Base-by-base conservation (phyloP, 92 coral and sea anemone species). In the Meandrina meandrites region DNA sequence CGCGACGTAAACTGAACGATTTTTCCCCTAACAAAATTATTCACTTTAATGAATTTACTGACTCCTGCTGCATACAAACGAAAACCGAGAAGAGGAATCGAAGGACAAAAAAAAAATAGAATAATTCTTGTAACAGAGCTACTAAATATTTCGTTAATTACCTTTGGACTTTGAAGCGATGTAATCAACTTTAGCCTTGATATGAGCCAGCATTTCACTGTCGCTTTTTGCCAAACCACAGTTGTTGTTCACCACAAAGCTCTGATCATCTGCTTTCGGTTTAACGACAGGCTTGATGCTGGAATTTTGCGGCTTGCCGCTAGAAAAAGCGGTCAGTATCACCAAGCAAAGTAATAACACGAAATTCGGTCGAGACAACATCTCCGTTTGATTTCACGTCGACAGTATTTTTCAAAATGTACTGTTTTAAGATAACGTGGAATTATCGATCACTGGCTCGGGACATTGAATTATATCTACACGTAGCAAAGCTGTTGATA, bases 211-310 rank as follows among this genome's bases (percentile, higher is more conserved):
- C 66, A 74, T 83, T 71, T 83, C 79, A 6, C 79, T 78, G 22
- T 83, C 56, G 51, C 32, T 14, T 50, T 73, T 54, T 21, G 51
- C 79, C 70, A 83, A 77, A 24, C 86, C 86, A 14, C 86, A 83
- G 42, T 83, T 83, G 79, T 83, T 83, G 79, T 83, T 83, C 21
- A 83, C 79, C 34, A 83, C 86, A 24, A 83, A 54, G 79, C 36
- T 83, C n/a, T 83, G 86, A 34, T 56, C 78, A 34, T 56, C 78
- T 22, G 37, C 36, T 24, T 71, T 36, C 14, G 18, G 5, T 14
- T 68, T 47, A 1, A 31, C 40, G 50, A 6, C 35, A 4, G 77
- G 86, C 30, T 32, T 31, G 35, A 2, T 7, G 67, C 69, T 51
- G 9, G 86, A 51, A 37, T 31, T 82, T 32, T 21, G 50, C 12